phyloP scores from a whole-genome alignment of 1,140 invertebrate genomes.

The Radopholus similis region DNA sequence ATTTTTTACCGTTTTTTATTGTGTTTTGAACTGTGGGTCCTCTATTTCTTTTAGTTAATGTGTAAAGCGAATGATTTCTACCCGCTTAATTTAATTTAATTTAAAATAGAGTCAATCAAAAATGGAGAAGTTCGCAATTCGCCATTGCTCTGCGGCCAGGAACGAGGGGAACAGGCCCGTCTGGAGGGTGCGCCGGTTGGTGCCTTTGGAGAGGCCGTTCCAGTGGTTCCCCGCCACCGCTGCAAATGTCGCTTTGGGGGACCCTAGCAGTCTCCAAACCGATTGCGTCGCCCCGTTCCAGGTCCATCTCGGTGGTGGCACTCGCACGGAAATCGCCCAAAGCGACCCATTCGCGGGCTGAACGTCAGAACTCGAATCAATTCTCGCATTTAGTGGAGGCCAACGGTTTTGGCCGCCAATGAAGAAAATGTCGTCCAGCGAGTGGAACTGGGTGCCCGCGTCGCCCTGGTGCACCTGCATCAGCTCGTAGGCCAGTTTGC shows the following conservation, averaged over 20 bases:
- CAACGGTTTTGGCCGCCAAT: conserved; percentile 56
- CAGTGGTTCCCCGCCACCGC: no score
- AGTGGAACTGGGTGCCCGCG: conserved; percentile 50
- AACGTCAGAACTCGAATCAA: no score
- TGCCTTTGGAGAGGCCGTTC: conserved; percentile 64
- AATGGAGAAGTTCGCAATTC: conserved; percentile 44
- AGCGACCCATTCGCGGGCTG: conserved; percentile 46
- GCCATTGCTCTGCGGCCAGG: conserved; percentile 57
- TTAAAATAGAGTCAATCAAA: no score
- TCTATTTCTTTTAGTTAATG: no score
- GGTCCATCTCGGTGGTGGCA: conserved; percentile 52
- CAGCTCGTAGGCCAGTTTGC: conserved; percentile 55
- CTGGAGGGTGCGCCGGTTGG: conserved; percentile 60
- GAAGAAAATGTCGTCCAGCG: conserved; percentile 57
- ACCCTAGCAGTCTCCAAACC: no score
- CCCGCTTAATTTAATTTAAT: no score
- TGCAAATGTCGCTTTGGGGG: no score
- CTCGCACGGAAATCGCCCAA: conserved; percentile 29
- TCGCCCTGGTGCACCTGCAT: conserved; percentile 51
- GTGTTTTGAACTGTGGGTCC: no score
- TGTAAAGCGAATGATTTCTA: no score
- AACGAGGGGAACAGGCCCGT: conserved; percentile 64
- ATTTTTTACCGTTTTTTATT: no score
- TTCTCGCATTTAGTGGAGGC: no score
- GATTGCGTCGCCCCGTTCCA: conserved; percentile 62